A percentile compares a stretch with the other conserved stretches of the same genome.
These are phyloP conservation scores for Megaleporinus macrocephalus DNA, from an alignment of 2,113 vertebrate genomes.

Conservation along the genomic window DNA sequence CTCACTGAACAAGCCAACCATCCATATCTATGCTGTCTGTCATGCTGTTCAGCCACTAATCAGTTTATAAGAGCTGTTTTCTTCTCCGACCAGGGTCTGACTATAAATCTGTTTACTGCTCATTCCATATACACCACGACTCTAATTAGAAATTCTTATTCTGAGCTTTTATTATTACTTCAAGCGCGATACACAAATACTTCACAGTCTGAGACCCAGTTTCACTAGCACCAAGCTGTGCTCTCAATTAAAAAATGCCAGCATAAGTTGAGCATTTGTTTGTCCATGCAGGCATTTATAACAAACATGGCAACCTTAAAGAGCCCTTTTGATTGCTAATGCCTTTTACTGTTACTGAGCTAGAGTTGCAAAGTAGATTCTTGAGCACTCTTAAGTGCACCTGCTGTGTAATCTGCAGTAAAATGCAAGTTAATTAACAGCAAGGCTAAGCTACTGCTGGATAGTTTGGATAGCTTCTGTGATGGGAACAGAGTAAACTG, in stretches of 20 bases:
- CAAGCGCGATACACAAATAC: too few species aligned
- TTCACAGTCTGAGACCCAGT: not conserved
- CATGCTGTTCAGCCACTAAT: too few species aligned
- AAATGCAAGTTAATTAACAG: not conserved
- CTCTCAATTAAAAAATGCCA: not conserved
- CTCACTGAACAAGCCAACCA: too few species aligned
- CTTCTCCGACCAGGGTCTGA: too few species aligned
- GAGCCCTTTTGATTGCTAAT: not conserved
- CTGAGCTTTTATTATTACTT: too few species aligned
- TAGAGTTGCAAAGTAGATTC: not conserved
- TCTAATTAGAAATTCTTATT: too few species aligned
- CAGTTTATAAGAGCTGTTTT: too few species aligned
- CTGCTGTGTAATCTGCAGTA: constrained; percentile 2
- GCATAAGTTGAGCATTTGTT: not conserved
- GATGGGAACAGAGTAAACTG: not conserved
- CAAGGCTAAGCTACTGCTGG: not conserved
- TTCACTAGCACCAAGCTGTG: not conserved
- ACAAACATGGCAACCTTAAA: not conserved
- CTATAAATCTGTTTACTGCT: too few species aligned
- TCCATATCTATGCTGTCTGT: too few species aligned
- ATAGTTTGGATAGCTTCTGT: not conserved
- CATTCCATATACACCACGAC: too few species aligned
- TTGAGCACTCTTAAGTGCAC: not conserved
- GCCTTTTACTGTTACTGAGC: not conserved
- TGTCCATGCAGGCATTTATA: not conserved